These are phyloP conservation scores for Tachina grossa DNA, from an alignment of 2,888 invertebrate genomes.

Conservation along the genomic window DNA sequence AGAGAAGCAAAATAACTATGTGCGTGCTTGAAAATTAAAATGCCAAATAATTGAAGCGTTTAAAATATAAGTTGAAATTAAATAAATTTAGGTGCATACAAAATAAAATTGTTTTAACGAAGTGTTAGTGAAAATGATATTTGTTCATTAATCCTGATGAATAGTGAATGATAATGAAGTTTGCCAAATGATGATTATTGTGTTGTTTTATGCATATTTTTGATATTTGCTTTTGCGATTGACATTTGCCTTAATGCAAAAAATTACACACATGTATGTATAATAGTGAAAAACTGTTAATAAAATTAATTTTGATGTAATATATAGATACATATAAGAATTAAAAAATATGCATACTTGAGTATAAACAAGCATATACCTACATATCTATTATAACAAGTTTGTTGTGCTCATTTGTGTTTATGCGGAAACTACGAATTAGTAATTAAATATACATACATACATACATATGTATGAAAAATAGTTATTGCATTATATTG, in stretches of 20 bases:
- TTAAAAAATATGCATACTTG: no score
- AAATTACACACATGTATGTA: not conserved
- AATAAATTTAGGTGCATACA: slow-evolving; percentile 19
- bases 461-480: no score
- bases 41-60: slow-evolving; percentile 50
- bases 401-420: not conserved
- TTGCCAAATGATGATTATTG: slow-evolving; percentile 24
- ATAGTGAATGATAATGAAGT: slow-evolving; percentile 23
- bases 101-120: not conserved
- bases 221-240: slow-evolving; percentile 46
- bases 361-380: no score
- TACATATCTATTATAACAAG: not conserved
- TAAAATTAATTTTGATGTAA: not conserved
- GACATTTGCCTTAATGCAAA: slow-evolving; percentile 48
- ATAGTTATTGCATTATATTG: slow-evolving; percentile 53
- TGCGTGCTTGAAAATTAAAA: slow-evolving; percentile 44
- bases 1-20: slow-evolving; percentile 10
- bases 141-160: not conserved
- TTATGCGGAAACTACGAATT: slow-evolving; percentile 51
- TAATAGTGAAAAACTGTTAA: not conserved
- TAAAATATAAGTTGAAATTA: slow-evolving; percentile 16
- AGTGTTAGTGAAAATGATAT: slow-evolving; percentile 10
- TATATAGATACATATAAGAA: no score
- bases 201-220: slow-evolving; percentile 29
- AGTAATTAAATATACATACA: slow-evolving; percentile 15